phyloP scores from a whole-genome alignment of 2,113 vertebrate species.

The Nymphicus hollandicus region DNA sequence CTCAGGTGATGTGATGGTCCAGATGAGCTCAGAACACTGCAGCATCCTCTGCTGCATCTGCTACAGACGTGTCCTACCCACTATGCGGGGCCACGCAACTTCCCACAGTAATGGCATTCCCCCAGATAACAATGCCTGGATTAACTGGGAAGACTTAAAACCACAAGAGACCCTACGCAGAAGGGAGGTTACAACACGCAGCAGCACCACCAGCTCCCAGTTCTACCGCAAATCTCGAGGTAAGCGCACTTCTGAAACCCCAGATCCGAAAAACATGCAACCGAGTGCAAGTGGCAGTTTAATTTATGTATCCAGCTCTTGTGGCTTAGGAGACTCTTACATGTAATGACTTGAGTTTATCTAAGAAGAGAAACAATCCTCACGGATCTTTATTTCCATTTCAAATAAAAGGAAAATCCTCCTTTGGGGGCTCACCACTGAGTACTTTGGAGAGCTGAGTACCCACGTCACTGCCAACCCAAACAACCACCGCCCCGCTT shows the following conservation, averaged over 20 bases:
- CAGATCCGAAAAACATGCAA: conserved; percentile 13
- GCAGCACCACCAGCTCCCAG: not conserved
- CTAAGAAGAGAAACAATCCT: conserved; percentile 28
- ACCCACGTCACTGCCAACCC: conserved; percentile 16
- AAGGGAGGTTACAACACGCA: not conserved
- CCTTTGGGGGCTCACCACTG: not conserved
- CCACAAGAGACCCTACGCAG: conserved; percentile 23
- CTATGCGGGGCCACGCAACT: not conserved
- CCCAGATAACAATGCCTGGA: conserved; percentile 15
- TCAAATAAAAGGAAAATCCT: not conserved
- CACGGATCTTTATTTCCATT: not conserved
- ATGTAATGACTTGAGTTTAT: not conserved
- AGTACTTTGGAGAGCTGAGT: conserved; percentile 39
- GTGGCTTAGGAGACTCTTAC: conserved; percentile 12
- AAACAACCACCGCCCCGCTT: conserved; percentile 10
- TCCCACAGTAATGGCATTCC: not conserved
- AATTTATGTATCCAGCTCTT: conserved; percentile 14
- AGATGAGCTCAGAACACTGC: not conserved
- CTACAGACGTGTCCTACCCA: not conserved
- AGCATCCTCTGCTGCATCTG: not conserved
- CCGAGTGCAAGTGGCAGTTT: not conserved
- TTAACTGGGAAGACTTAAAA: conserved; percentile 5
- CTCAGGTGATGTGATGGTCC: not conserved
- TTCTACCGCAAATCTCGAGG: conserved; percentile 41
- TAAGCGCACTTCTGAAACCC: conserved; percentile 36